Conservation (phyloP, 2,797 vertebrate species). For the Adelosebastes latens region DNA sequence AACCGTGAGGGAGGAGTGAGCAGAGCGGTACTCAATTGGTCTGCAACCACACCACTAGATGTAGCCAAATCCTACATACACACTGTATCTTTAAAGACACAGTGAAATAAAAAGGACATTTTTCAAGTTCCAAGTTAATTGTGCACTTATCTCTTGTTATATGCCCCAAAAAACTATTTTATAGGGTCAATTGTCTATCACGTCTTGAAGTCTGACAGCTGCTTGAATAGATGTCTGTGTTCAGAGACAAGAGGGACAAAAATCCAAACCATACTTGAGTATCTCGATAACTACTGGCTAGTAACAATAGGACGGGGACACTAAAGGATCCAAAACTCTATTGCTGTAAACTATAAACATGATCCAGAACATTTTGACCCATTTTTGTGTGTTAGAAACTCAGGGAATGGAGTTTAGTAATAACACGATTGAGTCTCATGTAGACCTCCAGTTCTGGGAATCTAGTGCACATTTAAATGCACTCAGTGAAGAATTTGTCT, state of each 20-base stretch:
- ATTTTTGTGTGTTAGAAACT: neutral
- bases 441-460: neutral
- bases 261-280: neutral
- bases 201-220: neutral
- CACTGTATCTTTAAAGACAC: too few relatives aligned
- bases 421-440: neutral
- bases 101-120: neutral
- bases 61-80: too few relatives aligned
- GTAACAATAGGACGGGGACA: neutral
- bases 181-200: too few relatives aligned
- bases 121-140: neutral
- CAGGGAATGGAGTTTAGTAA: neutral
- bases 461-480: neutral
- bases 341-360: neutral
- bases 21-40: too few relatives aligned
- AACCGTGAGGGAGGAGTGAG: too few relatives aligned
- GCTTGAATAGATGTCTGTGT: neutral
- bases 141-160: too few relatives aligned
- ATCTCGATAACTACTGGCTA: neutral
- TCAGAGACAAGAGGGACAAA: neutral
- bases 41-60: too few relatives aligned
- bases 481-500: slow-evolving; percentile 19
- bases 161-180: too few relatives aligned
- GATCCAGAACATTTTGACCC: neutral
- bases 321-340: neutral